Evolutionary conservation across 2,797 vertebrate species (phyloP).

Genomic region (Alosa sapidissima): DNA sequence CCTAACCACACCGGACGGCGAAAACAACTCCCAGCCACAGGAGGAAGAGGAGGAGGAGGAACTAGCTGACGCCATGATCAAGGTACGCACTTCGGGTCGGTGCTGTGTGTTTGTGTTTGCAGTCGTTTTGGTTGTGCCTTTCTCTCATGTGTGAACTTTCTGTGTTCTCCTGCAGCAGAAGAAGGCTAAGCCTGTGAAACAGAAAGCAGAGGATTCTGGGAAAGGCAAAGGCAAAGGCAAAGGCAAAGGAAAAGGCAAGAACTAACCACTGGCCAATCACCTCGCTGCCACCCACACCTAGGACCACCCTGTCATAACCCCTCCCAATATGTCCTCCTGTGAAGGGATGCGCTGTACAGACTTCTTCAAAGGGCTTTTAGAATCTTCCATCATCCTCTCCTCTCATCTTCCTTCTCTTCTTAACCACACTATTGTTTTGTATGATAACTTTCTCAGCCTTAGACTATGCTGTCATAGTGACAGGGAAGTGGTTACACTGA

Average conservation of each 20-base stretch:
- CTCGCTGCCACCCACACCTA: background rate
- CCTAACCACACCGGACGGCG: slow-evolving; percentile 62
- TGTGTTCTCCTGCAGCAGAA: slow-evolving; percentile 75
- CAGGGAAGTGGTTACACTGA: background rate
- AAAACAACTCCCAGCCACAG: slow-evolving; percentile 53
- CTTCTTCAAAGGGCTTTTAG: background rate
- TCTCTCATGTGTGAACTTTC: background rate
- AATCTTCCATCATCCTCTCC: background rate
- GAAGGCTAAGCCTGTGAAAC: slow-evolving; percentile 81
- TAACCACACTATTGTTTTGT: background rate
- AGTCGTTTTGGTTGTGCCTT: background rate
- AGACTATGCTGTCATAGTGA: background rate
- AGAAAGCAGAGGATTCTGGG: slow-evolving; percentile 76
- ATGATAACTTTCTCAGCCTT: slow-evolving; percentile 13
- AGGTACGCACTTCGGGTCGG: slow-evolving; percentile 71
- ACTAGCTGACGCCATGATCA: slow-evolving; percentile 90
- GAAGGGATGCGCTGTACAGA: background rate
- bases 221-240: slow-evolving; percentile 81
- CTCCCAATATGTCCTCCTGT: background rate
- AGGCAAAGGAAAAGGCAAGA: slow-evolving; percentile 60
- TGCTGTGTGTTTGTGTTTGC: background rate
- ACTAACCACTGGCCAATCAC: slow-evolving; percentile 48
- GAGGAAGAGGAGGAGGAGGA: slow-evolving; percentile 64
- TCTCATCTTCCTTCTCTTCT: background rate
- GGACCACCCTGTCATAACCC: background rate